Conservation (phyloP, 2,888 invertebrate genomes). For the Vanessa cardui region DNA sequence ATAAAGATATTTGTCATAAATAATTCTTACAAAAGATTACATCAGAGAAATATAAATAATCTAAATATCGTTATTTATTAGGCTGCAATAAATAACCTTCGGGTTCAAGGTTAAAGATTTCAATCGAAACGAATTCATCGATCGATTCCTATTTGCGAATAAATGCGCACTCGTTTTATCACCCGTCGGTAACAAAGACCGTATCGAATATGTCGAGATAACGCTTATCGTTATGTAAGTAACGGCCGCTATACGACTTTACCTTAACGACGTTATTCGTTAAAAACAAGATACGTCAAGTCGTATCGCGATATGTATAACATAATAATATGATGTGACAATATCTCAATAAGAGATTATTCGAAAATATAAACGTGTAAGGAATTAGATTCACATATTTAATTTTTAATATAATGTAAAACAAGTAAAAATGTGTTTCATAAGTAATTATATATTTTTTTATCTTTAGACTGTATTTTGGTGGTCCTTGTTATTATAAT, state of each 20-base stretch:
- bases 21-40: neutral
- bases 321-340: neutral
- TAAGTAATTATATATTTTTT: too few relatives aligned
- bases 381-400: neutral
- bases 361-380: neutral
- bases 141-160: slow-evolving; percentile 21
- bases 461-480: too few relatives aligned
- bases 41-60: neutral
- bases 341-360: slow-evolving; percentile 6
- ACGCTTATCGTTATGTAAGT: slow-evolving; percentile 43
- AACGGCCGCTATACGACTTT: slow-evolving; percentile 52
- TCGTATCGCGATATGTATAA: slow-evolving; percentile 17
- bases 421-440: too few relatives aligned
- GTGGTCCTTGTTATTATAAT: too few relatives aligned
- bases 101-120: slow-evolving; percentile 18
- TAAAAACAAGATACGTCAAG: slow-evolving; percentile 46
- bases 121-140: slow-evolving; percentile 1
- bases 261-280: slow-evolving; percentile 57
- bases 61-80: neutral
- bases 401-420: too few relatives aligned
- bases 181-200: slow-evolving; percentile 24
- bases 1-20: neutral
- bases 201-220: slow-evolving; percentile 35
- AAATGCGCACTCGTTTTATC: slow-evolving; percentile 17
- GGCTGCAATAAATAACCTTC: slow-evolving; percentile 8